Conservation (phyloP, 2,797 vertebrate genomes). For the Cirrhinus molitorella region DNA sequence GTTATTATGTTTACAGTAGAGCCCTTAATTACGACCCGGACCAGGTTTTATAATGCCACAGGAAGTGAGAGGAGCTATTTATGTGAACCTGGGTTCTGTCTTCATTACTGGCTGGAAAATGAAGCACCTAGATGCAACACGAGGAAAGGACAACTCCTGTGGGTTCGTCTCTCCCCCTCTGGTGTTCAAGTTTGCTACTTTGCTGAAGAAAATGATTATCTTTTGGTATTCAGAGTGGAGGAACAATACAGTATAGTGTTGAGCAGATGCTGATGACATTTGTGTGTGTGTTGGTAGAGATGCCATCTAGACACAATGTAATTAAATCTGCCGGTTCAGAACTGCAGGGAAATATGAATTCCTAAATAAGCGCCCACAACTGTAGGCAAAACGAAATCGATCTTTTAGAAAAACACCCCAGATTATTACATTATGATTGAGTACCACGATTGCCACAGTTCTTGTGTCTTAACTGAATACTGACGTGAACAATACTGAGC, state of each 20-base stretch:
- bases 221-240: not conserved
- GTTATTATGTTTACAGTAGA: constrained; percentile 27
- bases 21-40: not conserved
- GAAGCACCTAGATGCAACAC: not conserved
- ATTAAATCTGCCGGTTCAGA: constrained; percentile 44
- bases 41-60: constrained; percentile 25
- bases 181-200: constrained; percentile 14
- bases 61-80: not conserved
- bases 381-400: constrained; percentile 20
- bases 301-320: constrained; percentile 29
- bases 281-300: constrained; percentile 1
- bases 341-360: constrained; percentile 42
- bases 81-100: not conserved
- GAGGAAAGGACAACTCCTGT: not conserved
- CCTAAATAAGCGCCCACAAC: constrained; percentile 25
- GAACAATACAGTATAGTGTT: not conserved
- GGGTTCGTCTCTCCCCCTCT: not conserved
- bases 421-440: constrained; percentile 37
- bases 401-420: constrained; percentile 22
- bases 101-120: constrained; percentile 17
- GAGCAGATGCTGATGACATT: constrained; percentile 35
- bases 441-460: not conserved
- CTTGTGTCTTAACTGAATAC: not conserved
- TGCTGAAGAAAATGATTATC: not conserved
- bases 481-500: not conserved